phyloP scores from a whole-genome alignment of 2,888 invertebrate genomes.

The Apomyelois bistriatella region DNA sequence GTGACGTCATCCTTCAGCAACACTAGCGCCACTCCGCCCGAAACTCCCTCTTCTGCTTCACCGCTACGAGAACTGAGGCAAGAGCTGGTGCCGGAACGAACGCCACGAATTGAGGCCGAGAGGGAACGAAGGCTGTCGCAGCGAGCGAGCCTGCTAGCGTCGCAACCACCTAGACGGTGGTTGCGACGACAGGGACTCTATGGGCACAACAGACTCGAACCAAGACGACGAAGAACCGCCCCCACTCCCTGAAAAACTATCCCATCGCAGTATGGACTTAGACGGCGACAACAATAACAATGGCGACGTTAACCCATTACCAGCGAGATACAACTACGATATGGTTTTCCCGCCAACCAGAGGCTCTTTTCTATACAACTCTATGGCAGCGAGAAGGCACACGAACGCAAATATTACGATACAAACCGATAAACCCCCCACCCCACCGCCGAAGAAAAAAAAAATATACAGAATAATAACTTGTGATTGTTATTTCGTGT shows the following conservation, averaged over 20 bases:
- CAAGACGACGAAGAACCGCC: slow-evolving; percentile 89
- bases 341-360: slow-evolving; percentile 59
- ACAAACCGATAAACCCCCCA: slow-evolving; percentile 50
- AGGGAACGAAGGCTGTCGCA: slow-evolving; percentile 87
- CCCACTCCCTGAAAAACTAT: slow-evolving; percentile 86
- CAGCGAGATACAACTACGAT: slow-evolving; percentile 61
- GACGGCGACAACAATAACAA: slow-evolving; percentile 54
- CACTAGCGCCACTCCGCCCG: slow-evolving; percentile 26
- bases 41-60: slow-evolving; percentile 53
- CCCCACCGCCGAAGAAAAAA: slow-evolving; percentile 71
- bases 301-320: slow-evolving; percentile 33
- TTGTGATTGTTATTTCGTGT: no score
- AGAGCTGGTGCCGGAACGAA: slow-evolving; percentile 93
- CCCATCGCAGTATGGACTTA: slow-evolving; percentile 72
- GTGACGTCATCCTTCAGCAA: slow-evolving; percentile 31
- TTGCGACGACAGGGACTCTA: slow-evolving; percentile 86
- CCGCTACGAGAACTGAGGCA: slow-evolving; percentile 87
- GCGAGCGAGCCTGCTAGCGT: no score
- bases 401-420: no score
- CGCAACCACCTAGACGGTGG: no score
- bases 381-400: slow-evolving; percentile 41
- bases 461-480: slow-evolving; percentile 40
- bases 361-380: slow-evolving; percentile 68
- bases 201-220: slow-evolving; percentile 90
- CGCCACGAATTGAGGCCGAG: slow-evolving; percentile 90